Percentiles rank a stretch among this genome's conserved stretches.
These are phyloP conservation scores for Phortica magna DNA, from an alignment of 2,888 invertebrate species.

Conservation along the genomic window DNA sequence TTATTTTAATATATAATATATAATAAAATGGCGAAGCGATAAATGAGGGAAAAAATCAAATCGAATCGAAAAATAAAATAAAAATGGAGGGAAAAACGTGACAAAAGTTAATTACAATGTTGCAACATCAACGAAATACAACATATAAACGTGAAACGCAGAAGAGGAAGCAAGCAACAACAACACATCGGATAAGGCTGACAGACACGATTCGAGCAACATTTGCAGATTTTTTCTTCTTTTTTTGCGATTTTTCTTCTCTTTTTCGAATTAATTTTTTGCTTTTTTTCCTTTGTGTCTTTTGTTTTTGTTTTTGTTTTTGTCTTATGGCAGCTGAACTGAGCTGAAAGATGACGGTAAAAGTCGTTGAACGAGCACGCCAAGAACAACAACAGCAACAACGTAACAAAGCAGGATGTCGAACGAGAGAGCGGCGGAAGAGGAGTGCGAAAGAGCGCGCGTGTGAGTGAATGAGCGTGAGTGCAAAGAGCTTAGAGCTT, in stretches of 20 bases:
- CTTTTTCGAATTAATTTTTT: background rate
- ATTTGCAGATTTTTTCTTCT: constrained; percentile 2
- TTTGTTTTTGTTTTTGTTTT: constrained; percentile 17
- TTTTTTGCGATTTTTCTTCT: background rate
- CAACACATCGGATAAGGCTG: constrained; percentile 3
- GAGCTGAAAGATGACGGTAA: background rate
- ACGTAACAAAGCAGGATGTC: background rate
- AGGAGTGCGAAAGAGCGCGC: too few species aligned
- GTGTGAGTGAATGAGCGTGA: background rate
- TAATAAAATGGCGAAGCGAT: constrained; percentile 38
- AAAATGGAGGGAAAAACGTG: constrained; percentile 58
- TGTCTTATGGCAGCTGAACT: background rate
- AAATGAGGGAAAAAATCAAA: background rate
- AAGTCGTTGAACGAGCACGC: background rate
- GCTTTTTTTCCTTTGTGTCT: constrained; percentile 1
- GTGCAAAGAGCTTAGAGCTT: background rate
- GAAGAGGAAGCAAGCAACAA: background rate
- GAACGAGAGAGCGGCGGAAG: too few species aligned
- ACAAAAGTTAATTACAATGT: constrained; percentile 74
- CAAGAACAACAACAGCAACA: background rate
- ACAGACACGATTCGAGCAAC: constrained; percentile 16
- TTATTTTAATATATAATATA: constrained; percentile 21
- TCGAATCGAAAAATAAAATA: background rate
- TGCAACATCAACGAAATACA: constrained; percentile 56
- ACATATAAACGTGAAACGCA: constrained; percentile 28